Evolutionary conservation across 2,888 invertebrate species (phyloP).

Genomic region (Pyrgus malvae): DNA sequence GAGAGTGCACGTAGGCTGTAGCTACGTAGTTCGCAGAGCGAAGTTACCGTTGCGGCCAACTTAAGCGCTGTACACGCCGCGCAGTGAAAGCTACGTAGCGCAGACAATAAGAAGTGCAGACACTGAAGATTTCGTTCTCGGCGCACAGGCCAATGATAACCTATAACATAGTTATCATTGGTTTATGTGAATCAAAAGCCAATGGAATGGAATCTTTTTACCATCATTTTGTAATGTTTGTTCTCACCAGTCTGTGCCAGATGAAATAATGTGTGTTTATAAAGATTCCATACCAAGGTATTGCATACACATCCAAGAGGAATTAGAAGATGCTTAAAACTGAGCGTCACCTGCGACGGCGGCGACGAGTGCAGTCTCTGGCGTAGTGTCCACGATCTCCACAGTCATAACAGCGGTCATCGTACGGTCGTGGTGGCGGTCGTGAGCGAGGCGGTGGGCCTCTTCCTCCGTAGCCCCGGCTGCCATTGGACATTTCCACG

Average conservation of each 20-base stretch:
- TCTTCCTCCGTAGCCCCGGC: slow-evolving; percentile 80
- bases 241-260: slow-evolving; percentile 10
- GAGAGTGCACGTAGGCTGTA: slow-evolving; percentile 75
- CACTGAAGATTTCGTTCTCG: slow-evolving; percentile 79
- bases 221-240: slow-evolving; percentile 13
- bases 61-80: slow-evolving; percentile 74
- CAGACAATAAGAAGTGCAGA: slow-evolving; percentile 81
- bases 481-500: slow-evolving; percentile 96
- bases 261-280: slow-evolving; percentile 29
- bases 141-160: slow-evolving; percentile 83
- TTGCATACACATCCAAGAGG: slow-evolving; percentile 35
- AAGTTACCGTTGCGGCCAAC: slow-evolving; percentile 75
- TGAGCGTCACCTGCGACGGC: slow-evolving; percentile 77
- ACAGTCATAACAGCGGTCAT: slow-evolving; percentile 97
- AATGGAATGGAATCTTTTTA: slow-evolving; percentile 66
- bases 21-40: slow-evolving; percentile 77
- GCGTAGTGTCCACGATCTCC: slow-evolving; percentile 97
- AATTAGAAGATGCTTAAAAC: slow-evolving; percentile 18
- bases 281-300: slow-evolving; percentile 57
- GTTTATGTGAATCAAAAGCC: slow-evolving; percentile 70
- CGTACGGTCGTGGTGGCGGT: slow-evolving; percentile 91
- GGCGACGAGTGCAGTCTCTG: slow-evolving; percentile 91
- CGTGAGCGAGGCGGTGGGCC: slow-evolving; percentile 83
- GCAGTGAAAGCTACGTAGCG: slow-evolving; percentile 80
- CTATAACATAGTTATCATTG: slow-evolving; percentile 83